phyloP scores from a whole-genome alignment of 2,888 invertebrate genomes.

The Thumatha senex region DNA sequence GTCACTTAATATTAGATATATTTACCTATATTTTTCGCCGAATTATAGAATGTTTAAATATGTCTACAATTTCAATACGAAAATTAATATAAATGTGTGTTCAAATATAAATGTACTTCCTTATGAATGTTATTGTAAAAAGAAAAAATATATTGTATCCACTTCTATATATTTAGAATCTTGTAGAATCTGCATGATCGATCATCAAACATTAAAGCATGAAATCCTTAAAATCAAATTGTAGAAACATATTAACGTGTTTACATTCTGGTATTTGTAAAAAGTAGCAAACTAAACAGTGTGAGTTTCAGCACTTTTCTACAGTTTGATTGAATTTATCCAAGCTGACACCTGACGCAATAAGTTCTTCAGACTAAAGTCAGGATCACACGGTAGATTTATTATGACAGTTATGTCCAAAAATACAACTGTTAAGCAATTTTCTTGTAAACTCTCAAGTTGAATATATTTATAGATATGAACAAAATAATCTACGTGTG shows the following conservation, averaged over 20 bases:
- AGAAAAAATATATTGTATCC: conserved; percentile 52
- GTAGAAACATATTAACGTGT: conserved; percentile 18
- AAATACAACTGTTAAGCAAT: conserved; percentile 22
- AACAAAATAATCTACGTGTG: conserved; percentile 27
- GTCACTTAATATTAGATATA: conserved; percentile 49
- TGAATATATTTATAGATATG: conserved; percentile 23
- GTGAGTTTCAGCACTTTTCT: conserved; percentile 9
- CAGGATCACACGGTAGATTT: conserved; percentile 21
- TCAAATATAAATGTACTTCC: conserved; percentile 58
- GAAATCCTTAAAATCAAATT: conserved; percentile 25
- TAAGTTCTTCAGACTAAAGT: conserved; percentile 21
- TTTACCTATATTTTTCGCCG: conserved; percentile 63
- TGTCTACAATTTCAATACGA: conserved; percentile 73
- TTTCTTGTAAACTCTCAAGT: conserved; percentile 18
- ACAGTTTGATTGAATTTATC: conserved; percentile 17
- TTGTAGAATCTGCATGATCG: conserved; percentile 34
- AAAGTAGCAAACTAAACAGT: neutral
- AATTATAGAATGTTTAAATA: conserved; percentile 66
- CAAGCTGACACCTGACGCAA: conserved; percentile 20
- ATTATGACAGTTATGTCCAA: conserved; percentile 29
- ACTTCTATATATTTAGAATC: conserved; percentile 33
- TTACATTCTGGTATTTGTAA: neutral
- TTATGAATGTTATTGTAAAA: conserved; percentile 67
- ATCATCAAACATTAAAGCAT: conserved; percentile 26
- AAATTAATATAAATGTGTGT: conserved; percentile 62